These are phyloP conservation scores for Leucoraja ocellata DNA, from an alignment of 2,797 vertebrate genomes.

Conservation along the genomic window DNA sequence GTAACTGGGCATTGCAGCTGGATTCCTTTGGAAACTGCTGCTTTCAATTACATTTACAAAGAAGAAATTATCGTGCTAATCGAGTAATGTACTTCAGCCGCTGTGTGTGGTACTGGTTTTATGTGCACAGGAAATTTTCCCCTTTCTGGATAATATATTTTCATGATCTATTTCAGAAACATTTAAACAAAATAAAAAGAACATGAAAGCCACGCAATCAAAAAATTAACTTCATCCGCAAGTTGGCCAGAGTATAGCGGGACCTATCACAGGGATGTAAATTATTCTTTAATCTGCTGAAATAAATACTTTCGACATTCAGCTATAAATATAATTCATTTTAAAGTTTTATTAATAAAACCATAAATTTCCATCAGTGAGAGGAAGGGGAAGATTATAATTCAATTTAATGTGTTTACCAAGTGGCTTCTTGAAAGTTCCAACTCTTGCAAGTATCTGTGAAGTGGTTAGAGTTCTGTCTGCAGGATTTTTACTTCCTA, in stretches of 20 bases:
- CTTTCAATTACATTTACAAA: neutral
- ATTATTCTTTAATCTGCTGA: constrained; percentile 26
- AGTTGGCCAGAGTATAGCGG: neutral
- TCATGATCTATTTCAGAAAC: neutral
- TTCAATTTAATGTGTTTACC: neutral
- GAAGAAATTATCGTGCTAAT: neutral
- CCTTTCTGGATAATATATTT: neutral
- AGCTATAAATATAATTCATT: neutral
- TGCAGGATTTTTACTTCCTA: neutral
- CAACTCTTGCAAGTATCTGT: neutral
- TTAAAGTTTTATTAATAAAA: neutral
- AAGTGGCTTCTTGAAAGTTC: neutral
- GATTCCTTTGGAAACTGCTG: neutral
- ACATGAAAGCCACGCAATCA: constrained; percentile 1
- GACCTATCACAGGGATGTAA: neutral
- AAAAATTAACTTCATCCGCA: neutral
- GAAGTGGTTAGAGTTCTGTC: neutral
- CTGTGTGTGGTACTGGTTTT: neutral
- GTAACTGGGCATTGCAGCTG: neutral
- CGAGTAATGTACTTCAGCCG: neutral
- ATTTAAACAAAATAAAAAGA: neutral
- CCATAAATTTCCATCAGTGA: neutral
- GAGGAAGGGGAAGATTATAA: neutral
- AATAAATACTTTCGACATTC: neutral
- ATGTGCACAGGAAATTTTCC: constrained; percentile 2